Evolutionary conservation across 2,797 vertebrate genomes (phyloP).

Genomic region (Apodemus agrarius): DNA sequence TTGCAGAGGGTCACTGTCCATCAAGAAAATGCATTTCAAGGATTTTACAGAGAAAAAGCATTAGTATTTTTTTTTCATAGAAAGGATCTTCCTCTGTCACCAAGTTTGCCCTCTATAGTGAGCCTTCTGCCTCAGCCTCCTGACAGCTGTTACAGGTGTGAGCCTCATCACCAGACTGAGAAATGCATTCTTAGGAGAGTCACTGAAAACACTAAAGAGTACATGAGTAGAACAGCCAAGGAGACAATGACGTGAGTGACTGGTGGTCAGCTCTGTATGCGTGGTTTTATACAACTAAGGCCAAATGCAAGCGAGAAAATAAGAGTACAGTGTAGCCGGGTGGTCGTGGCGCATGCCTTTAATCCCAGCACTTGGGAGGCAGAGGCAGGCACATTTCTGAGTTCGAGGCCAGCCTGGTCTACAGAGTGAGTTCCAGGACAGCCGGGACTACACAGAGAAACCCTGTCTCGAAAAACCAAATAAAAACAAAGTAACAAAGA

Average conservation of each 20-base stretch:
- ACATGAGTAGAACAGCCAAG: background rate
- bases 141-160: background rate
- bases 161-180: background rate
- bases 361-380: too few relatives aligned
- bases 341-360: too few relatives aligned
- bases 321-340: background rate
- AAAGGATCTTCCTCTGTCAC: background rate
- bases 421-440: too few relatives aligned
- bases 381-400: too few relatives aligned
- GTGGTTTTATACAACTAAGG: background rate
- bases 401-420: too few relatives aligned
- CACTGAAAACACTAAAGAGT: background rate
- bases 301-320: background rate
- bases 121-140: background rate
- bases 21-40: background rate
- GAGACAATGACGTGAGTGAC: background rate
- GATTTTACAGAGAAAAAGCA: constrained; percentile 20
- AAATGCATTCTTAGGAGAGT: background rate
- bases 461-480: too few relatives aligned
- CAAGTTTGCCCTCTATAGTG: background rate
- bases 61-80: background rate
- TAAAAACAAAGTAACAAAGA: too few relatives aligned
- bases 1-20: background rate
- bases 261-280: background rate
- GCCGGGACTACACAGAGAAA: too few relatives aligned